These are phyloP conservation scores for Pseudochromis fuscus DNA, from an alignment of 2,797 vertebrate species.

Conservation along the genomic window DNA sequence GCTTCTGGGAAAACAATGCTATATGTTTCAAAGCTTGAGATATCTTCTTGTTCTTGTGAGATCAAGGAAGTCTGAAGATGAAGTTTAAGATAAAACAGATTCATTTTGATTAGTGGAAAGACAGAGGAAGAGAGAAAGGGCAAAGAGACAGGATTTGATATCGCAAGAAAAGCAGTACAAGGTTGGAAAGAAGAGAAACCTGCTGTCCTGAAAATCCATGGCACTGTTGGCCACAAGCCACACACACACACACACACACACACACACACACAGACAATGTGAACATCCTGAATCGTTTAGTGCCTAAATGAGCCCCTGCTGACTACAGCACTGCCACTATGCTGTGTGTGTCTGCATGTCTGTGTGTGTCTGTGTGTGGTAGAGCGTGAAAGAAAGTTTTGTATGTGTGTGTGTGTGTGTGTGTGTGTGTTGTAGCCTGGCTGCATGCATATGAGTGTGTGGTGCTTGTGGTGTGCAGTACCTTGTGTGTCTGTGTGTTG, in stretches of 20 bases:
- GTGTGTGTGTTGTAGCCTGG: slow-evolving; percentile 12
- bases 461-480: slow-evolving; percentile 10
- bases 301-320: slow-evolving; percentile 70
- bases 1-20: too few species aligned
- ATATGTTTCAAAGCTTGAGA: neutral
- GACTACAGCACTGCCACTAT: slow-evolving; percentile 54
- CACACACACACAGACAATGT: slow-evolving; percentile 26
- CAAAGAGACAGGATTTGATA: neutral
- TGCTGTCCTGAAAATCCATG: slow-evolving; percentile 50
- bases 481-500: slow-evolving; percentile 36
- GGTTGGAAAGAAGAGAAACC: slow-evolving; percentile 21
- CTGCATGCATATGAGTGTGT: slow-evolving; percentile 25
- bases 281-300: slow-evolving; percentile 66
- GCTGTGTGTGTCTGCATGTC: slow-evolving; percentile 9
- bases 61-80: neutral
- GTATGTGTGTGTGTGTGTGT: slow-evolving; percentile 13
- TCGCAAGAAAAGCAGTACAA: neutral
- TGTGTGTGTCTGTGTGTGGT: slow-evolving; percentile 23
- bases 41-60: neutral
- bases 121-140: neutral
- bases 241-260: slow-evolving; percentile 20
- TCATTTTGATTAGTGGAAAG: neutral
- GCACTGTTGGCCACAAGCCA: slow-evolving; percentile 25
- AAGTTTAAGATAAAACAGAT: neutral
- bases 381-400: slow-evolving; percentile 22